phyloP scores from a whole-genome alignment of 2,113 vertebrate genomes.

The Indicator indicator region DNA sequence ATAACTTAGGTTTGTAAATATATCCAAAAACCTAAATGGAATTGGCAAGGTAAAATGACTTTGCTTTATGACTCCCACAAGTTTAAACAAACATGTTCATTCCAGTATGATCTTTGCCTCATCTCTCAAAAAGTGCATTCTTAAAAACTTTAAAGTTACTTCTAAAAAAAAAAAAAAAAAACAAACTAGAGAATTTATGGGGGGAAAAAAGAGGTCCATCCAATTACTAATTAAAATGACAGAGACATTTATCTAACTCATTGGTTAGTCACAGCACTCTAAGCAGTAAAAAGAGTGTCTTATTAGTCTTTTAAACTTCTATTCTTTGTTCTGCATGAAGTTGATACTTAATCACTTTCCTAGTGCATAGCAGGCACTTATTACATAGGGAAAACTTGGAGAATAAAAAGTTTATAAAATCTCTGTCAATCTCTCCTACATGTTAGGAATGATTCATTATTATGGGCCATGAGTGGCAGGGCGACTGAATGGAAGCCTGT shows the following conservation, averaged over 20 bases:
- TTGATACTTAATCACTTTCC: conserved; percentile 78
- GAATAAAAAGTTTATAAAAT: conserved; percentile 78
- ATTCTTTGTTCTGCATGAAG: conserved; percentile 75
- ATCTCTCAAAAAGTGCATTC: conserved; percentile 12
- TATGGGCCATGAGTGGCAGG: conserved; percentile 64
- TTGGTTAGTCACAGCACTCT: conserved; percentile 64
- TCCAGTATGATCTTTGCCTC: neutral
- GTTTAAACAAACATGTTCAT: neutral
- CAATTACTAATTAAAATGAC: conserved; percentile 75
- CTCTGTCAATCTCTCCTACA: conserved; percentile 74
- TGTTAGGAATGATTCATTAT: conserved; percentile 77
- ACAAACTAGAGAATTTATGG: conserved; percentile 14
- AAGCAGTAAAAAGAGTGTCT: conserved; percentile 76
- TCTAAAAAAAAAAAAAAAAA: conserved; percentile 49
- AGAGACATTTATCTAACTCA: conserved; percentile 69
- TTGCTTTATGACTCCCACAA: neutral
- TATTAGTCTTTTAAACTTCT: conserved; percentile 77
- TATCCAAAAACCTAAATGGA: neutral
- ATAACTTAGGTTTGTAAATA: neutral
- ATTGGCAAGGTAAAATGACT: neutral
- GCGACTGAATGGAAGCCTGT: conserved; percentile 69
- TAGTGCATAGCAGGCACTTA: conserved; percentile 67
- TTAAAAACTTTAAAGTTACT: conserved; percentile 45
- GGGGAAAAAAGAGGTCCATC: neutral
- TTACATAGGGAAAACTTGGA: conserved; percentile 66